Conservation (phyloP, 2,888 invertebrate genomes). For the Cryptus armator region DNA sequence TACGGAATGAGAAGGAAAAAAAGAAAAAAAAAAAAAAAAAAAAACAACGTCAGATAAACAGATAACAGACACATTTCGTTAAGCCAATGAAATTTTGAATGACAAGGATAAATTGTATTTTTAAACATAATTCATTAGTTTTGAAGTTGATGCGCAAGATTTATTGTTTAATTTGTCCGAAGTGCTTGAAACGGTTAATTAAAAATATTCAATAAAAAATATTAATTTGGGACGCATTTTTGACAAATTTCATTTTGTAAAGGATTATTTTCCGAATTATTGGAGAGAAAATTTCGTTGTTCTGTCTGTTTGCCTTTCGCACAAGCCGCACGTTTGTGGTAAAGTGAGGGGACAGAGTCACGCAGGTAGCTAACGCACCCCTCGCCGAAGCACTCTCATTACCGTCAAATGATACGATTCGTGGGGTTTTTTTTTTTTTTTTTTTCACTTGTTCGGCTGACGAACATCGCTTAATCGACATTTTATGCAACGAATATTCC, state of each 20-base stretch:
- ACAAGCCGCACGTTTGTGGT: background rate
- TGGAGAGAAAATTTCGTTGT: background rate
- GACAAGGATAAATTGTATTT: background rate
- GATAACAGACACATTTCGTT: no score
- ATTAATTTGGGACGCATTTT: background rate
- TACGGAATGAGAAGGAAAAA: background rate
- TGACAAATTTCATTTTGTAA: background rate
- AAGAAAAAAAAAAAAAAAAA: constrained; percentile 6
- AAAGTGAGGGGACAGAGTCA: background rate
- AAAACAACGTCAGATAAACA: background rate
- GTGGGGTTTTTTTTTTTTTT: background rate
- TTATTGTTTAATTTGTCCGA: background rate
- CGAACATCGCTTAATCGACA: no score
- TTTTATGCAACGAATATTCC: no score
- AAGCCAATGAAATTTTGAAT: background rate
- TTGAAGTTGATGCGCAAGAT: constrained; percentile 2
- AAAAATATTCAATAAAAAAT: background rate
- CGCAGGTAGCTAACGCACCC: constrained; percentile 16
- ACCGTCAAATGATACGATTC: background rate
- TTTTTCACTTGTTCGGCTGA: background rate
- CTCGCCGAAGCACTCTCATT: constrained; percentile 4
- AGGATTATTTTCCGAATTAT: background rate
- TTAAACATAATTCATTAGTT: background rate
- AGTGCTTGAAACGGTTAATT: background rate
- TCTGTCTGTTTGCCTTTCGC: background rate